phyloP scores from a whole-genome alignment of 2,113 vertebrate species.

The Nycticebus coucang region DNA sequence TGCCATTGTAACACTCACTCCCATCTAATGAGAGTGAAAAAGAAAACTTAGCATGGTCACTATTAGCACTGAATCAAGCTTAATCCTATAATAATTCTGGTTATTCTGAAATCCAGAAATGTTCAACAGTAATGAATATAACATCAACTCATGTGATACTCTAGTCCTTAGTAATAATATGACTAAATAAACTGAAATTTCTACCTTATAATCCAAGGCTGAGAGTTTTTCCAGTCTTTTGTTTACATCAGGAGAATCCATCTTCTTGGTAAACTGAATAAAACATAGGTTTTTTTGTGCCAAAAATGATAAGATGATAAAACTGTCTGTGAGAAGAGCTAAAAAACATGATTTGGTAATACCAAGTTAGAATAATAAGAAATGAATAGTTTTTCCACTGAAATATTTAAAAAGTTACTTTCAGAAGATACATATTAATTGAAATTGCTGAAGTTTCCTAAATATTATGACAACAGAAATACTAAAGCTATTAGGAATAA shows the following conservation, averaged over 20 bases:
- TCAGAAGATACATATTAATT: conserved; percentile 52
- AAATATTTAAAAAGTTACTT: conserved; percentile 75
- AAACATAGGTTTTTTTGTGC: conserved; percentile 93
- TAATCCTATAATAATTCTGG: conserved; percentile 33
- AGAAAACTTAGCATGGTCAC: neutral
- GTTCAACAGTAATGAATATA: conserved; percentile 32
- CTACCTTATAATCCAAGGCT: conserved; percentile 92
- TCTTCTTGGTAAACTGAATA: conserved; percentile 92
- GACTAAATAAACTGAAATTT: conserved; percentile 45
- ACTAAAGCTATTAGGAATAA: conserved; percentile 73
- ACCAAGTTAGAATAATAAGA: conserved; percentile 53
- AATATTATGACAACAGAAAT: conserved; percentile 69
- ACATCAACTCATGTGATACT: neutral
- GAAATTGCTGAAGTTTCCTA: conserved; percentile 74
- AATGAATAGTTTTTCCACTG: conserved; percentile 26
- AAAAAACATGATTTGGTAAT: conserved; percentile 73
- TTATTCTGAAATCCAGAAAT: conserved; percentile 54
- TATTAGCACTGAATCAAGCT: conserved; percentile 34
- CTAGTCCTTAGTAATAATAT: neutral
- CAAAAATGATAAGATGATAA: conserved; percentile 95
- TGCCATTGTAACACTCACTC: neutral
- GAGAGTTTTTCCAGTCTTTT: conserved; percentile 92
- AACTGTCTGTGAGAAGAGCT: conserved; percentile 93
- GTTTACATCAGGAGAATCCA: conserved; percentile 87
- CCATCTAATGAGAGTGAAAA: neutral